Percentiles rank a stretch among this genome's conserved stretches.
These are phyloP conservation scores for Mercenaria mercenaria DNA, from an alignment of 1,140 invertebrate genomes.

Conservation along the genomic window DNA sequence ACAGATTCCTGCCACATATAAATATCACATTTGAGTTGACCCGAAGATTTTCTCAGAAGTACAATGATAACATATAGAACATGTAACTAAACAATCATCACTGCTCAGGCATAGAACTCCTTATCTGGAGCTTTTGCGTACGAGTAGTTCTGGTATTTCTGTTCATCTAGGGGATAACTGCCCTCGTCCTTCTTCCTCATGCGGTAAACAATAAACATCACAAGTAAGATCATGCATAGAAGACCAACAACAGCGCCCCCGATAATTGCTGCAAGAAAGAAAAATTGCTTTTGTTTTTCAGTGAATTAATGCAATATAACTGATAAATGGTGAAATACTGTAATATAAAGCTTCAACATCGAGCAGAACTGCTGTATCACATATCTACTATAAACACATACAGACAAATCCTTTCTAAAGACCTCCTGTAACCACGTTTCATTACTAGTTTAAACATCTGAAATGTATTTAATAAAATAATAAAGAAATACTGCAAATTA, in stretches of 20 bases:
- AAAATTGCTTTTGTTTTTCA: slow-evolving; percentile 35
- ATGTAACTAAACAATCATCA: background rate
- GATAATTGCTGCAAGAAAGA: slow-evolving; percentile 93
- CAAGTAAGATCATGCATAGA: slow-evolving; percentile 98
- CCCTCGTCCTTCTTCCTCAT: slow-evolving; percentile 99
- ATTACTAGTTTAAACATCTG: too few species aligned
- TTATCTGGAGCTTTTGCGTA: slow-evolving; percentile 96
- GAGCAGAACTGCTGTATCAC: too few species aligned
- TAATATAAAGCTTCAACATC: too few species aligned
- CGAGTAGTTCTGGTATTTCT: slow-evolving; percentile 95
- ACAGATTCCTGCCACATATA: slow-evolving; percentile 24
- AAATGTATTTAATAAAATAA: too few species aligned
- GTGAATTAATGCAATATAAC: too few species aligned
- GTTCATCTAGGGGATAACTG: slow-evolving; percentile 98
- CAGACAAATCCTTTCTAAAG: too few species aligned
- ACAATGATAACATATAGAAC: background rate
- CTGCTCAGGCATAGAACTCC: slow-evolving; percentile 96
- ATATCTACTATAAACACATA: too few species aligned
- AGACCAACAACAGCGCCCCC: slow-evolving; percentile 99
- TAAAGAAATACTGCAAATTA: too few species aligned
- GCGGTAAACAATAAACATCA: slow-evolving; percentile 99
- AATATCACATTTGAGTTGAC: slow-evolving; percentile 44
- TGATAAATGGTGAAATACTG: too few species aligned
- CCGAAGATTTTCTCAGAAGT: slow-evolving; percentile 29
- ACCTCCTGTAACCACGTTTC: too few species aligned